Conservation (phyloP, 2,888 invertebrate genomes). For the Xylocampa areola region DNA sequence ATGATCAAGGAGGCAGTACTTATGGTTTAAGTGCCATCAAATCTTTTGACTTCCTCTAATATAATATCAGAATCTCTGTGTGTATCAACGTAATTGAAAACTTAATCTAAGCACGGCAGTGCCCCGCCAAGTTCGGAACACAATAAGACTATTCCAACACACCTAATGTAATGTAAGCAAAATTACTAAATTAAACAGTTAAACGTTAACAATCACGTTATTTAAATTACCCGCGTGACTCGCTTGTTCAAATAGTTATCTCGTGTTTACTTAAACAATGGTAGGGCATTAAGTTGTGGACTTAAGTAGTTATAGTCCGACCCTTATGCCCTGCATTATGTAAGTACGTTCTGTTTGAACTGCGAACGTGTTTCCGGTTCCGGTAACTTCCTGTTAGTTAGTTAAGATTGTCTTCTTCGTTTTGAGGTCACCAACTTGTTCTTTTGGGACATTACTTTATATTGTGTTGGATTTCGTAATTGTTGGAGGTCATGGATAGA, state of each 20-base stretch:
- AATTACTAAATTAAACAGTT: conserved; percentile 27
- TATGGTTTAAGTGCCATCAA: too few species aligned
- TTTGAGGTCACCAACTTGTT: conserved; percentile 38
- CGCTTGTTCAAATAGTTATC: conserved; percentile 41
- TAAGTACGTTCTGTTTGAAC: conserved; percentile 21
- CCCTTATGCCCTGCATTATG: conserved; percentile 34
- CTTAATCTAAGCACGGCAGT: not conserved
- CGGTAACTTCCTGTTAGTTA: conserved; percentile 62
- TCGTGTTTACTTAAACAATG: conserved; percentile 47
- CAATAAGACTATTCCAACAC: not conserved
- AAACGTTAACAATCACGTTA: conserved; percentile 43
- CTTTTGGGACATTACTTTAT: conserved; percentile 28
- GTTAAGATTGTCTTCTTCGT: conserved; percentile 57
- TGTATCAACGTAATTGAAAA: not conserved
- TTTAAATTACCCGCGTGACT: conserved; percentile 41
- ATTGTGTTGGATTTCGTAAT: conserved; percentile 16
- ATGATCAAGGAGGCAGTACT: too few species aligned
- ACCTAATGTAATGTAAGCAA: not conserved
- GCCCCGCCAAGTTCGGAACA: not conserved
- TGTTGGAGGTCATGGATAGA: not conserved
- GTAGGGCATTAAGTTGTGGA: conserved; percentile 43
- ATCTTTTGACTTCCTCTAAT: too few species aligned
- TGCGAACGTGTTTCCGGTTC: conserved; percentile 39
- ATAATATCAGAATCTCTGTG: not conserved
- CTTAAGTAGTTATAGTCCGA: conserved; percentile 38